These are phyloP conservation scores for Eremobia ochroleuca DNA, from an alignment of 2,888 invertebrate genomes.

Conservation along the genomic window DNA sequence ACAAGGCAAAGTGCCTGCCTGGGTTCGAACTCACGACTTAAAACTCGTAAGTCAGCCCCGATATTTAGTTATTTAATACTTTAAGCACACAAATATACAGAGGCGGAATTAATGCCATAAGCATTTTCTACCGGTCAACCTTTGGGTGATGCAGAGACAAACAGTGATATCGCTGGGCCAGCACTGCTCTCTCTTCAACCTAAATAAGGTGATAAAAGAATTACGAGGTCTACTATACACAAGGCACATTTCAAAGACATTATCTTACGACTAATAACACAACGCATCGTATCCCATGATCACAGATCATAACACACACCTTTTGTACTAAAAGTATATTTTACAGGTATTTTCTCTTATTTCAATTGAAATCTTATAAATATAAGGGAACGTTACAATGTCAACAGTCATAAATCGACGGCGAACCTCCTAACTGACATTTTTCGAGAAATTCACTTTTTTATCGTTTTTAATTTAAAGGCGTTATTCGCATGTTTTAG, in stretches of 20 bases:
- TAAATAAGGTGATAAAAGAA: not conserved
- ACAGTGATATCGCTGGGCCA: not conserved
- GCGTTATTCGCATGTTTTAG: too few species aligned
- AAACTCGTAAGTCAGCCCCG: not conserved
- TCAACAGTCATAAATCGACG: not conserved
- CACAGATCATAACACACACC: slow-evolving; percentile 69
- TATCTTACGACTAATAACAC: slow-evolving; percentile 36
- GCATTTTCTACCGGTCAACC: not conserved
- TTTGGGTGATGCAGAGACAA: not conserved
- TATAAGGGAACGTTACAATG: slow-evolving; percentile 8
- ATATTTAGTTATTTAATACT: not conserved
- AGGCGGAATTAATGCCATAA: not conserved
- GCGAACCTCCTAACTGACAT: too few species aligned
- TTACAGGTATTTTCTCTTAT: slow-evolving; percentile 43
- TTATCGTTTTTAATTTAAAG: too few species aligned
- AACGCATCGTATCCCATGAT: slow-evolving; percentile 61
- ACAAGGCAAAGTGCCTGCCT: not conserved
- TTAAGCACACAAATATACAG: not conserved
- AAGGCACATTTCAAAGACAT: slow-evolving; percentile 7
- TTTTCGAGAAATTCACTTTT: too few species aligned
- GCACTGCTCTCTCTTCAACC: not conserved
- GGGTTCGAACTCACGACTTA: not conserved
- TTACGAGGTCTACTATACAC: not conserved
- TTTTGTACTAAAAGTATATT: slow-evolving; percentile 68
- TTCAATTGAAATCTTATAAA: slow-evolving; percentile 10